These are phyloP conservation scores for Actias luna DNA, from an alignment of 2,888 invertebrate genomes.

Conservation along the genomic window DNA sequence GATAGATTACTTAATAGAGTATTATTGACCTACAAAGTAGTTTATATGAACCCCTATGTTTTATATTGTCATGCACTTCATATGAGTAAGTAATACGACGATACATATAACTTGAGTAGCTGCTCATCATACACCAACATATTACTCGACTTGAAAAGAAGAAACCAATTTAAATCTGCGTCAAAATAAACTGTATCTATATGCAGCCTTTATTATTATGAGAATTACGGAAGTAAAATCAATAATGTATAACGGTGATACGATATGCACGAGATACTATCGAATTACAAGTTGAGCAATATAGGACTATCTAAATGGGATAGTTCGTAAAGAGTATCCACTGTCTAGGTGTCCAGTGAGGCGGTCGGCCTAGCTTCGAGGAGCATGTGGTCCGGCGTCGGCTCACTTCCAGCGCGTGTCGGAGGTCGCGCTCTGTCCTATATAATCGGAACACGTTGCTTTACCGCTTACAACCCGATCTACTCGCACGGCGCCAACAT, in stretches of 20 bases:
- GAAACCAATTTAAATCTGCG: not conserved
- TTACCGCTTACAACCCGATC: constrained; percentile 66
- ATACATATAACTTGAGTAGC: not conserved
- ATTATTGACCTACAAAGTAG: not conserved
- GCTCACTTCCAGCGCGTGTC: constrained; percentile 58
- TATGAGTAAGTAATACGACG: not conserved
- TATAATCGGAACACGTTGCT: constrained; percentile 67
- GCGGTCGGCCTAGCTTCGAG: constrained; percentile 15
- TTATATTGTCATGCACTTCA: not conserved
- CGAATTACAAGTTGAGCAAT: not conserved
- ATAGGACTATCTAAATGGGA: constrained; percentile 3
- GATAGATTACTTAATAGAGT: too few relatives aligned
- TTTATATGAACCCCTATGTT: not conserved
- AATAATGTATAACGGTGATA: not conserved
- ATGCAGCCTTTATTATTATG: not conserved
- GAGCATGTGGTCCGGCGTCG: constrained; percentile 38
- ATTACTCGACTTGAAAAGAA: not conserved
- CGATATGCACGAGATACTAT: not conserved
- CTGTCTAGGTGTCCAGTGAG: constrained; percentile 9
- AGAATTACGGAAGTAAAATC: not conserved
- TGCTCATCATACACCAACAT: not conserved
- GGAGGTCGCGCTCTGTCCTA: constrained; percentile 76
- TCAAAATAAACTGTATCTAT: not conserved
- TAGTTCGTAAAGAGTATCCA: not conserved
- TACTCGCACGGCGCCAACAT: constrained; percentile 68